Evolutionary conservation across 2,113 vertebrate genomes (phyloP).

Genomic region (Acanthochromis polyacanthus): DNA sequence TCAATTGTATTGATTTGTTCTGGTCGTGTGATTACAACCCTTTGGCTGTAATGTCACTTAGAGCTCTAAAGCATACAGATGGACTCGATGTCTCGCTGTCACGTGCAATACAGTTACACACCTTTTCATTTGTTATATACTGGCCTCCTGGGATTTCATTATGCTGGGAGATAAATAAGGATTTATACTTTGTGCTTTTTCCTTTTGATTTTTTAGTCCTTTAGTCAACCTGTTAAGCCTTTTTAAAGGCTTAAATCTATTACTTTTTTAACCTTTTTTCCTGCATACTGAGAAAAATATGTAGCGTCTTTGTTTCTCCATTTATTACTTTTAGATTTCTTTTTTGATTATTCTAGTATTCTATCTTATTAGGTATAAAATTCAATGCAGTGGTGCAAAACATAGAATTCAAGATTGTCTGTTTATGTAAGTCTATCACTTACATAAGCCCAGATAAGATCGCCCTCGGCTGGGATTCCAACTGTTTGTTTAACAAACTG

Average conservation of each 20-base stretch:
- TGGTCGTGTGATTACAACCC: conserved; percentile 14
- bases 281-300: neutral
- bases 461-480: conserved; percentile 22
- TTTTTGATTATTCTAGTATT: neutral
- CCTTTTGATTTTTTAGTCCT: neutral
- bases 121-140: conserved; percentile 20
- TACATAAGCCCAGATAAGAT: conserved; percentile 47
- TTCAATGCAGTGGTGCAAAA: conserved; percentile 5
- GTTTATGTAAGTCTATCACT: conserved; percentile 47
- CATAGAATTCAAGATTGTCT: conserved; percentile 26
- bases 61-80: conserved; percentile 40
- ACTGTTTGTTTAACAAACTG: conserved; percentile 49
- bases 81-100: conserved; percentile 43
- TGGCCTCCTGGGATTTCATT: conserved; percentile 7
- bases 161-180: conserved; percentile 1
- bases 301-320: neutral
- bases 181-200: neutral
- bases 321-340: neutral
- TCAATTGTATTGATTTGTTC: conserved; percentile 45
- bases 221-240: neutral
- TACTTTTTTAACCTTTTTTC: neutral
- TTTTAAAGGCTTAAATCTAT: neutral
- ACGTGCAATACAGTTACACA: conserved; percentile 21
- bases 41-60: conserved; percentile 40
- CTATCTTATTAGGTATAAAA: conserved; percentile 9